Percentiles rank a stretch among this genome's conserved stretches.
phyloP scores from a whole-genome alignment of 2,888 invertebrate species.

The Acleris cristana region DNA sequence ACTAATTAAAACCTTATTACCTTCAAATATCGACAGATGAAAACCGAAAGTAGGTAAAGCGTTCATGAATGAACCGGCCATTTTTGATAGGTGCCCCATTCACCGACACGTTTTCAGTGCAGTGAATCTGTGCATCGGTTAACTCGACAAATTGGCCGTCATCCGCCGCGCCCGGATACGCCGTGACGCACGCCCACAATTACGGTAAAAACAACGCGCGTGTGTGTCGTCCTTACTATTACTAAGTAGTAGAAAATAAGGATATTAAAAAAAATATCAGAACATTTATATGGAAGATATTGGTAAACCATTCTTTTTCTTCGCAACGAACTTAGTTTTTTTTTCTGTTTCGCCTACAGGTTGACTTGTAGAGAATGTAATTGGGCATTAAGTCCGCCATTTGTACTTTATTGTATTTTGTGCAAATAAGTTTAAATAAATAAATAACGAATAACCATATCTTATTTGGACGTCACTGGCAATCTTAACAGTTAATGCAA shows the following conservation, averaged over 20 bases:
- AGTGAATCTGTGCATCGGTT: conserved; percentile 68
- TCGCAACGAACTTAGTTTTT: no score
- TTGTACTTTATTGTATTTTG: no score
- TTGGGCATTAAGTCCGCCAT: no score
- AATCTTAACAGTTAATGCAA: no score
- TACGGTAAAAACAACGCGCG: conserved; percentile 3
- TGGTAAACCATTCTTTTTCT: no score
- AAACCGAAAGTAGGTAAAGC: not conserved
- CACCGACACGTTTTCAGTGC: conserved; percentile 39
- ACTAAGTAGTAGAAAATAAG: not conserved
- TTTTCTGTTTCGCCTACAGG: no score
- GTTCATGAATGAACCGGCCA: conserved; percentile 13
- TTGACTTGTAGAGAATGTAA: no score
- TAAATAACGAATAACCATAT: no score
- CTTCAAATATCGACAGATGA: not conserved
- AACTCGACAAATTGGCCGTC: conserved; percentile 74
- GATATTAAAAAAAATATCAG: not conserved
- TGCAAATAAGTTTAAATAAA: no score
- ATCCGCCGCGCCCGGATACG: conserved; percentile 55
- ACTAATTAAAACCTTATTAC: no score
- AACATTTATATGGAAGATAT: no score
- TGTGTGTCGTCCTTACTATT: not conserved
- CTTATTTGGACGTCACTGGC: no score
- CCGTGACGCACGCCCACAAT: conserved; percentile 28
- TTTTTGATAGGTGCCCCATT: conserved; percentile 24